Conservation (phyloP, 2,797 vertebrate genomes). For the Adrianichthys oophorus region DNA sequence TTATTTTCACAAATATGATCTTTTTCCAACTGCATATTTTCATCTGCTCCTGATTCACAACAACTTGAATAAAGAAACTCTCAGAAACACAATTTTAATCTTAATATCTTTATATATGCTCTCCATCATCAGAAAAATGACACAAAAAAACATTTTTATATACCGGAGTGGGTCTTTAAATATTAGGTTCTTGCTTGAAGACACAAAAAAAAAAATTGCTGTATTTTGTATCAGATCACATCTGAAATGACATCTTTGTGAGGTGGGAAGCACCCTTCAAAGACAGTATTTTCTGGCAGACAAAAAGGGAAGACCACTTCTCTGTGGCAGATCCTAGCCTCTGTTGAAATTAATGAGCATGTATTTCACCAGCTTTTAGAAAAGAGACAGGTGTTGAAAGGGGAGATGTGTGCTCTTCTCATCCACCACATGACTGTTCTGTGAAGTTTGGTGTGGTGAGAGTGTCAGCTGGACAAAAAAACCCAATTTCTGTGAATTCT, state of each 20-base stretch:
- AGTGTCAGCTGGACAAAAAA: slow-evolving; percentile 16
- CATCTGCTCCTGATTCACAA: too few species aligned
- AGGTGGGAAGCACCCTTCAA: neutral
- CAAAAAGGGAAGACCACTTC: slow-evolving; percentile 12
- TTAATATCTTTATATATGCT: too few species aligned
- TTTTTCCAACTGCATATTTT: too few species aligned
- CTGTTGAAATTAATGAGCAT: slow-evolving; percentile 56
- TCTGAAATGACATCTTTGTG: slow-evolving; percentile 7
- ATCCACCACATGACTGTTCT: slow-evolving; percentile 27
- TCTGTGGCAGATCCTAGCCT: slow-evolving; percentile 30
- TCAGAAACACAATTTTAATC: too few species aligned
- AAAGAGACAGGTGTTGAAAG: slow-evolving; percentile 45
- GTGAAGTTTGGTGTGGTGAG: slow-evolving; percentile 17
- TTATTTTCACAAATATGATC: too few species aligned
- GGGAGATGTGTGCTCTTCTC: slow-evolving; percentile 53
- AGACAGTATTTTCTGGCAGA: slow-evolving; percentile 13
- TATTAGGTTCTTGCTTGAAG: too few species aligned
- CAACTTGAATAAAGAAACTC: too few species aligned
- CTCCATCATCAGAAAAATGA: too few species aligned
- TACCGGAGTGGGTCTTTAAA: too few species aligned
- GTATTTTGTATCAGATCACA: neutral
- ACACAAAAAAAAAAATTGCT: too few species aligned
- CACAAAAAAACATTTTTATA: too few species aligned
- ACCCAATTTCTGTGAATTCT: slow-evolving; percentile 15
- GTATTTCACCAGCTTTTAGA: slow-evolving; percentile 38